Conservation (phyloP, 2,797 vertebrate genomes). For the Prunella strophiata region DNA sequence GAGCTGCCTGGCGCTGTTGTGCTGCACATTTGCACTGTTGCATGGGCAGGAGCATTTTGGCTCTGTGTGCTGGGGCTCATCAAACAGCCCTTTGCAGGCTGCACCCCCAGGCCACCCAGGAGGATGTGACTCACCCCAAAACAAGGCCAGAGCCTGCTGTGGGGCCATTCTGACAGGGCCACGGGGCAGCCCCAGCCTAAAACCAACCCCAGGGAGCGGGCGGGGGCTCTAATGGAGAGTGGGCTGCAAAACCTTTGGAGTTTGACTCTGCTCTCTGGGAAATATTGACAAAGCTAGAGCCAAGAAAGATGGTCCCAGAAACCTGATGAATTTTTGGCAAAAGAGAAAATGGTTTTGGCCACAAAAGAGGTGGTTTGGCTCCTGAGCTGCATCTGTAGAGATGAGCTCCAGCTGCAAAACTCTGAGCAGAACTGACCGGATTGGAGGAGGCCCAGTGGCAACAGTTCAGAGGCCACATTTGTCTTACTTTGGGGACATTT, state of each 20-base stretch:
- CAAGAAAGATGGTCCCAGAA: neutral
- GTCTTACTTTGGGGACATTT: neutral
- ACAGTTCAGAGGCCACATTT: neutral
- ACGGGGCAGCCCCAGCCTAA: neutral
- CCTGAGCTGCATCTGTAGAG: neutral
- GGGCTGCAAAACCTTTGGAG: neutral
- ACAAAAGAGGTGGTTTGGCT: neutral
- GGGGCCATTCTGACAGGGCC: neutral
- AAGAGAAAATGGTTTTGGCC: neutral
- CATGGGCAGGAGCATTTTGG: fast-evolving
- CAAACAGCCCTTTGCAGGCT: neutral
- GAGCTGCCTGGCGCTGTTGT: fast-evolving
- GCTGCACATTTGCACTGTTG: fast-evolving
- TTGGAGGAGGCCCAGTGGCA: neutral
- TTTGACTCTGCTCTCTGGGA: neutral
- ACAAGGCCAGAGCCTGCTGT: neutral
- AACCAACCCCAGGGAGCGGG: neutral
- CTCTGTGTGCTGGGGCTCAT: neutral
- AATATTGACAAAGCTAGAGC: neutral
- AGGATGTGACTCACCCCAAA: neutral
- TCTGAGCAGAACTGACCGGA: neutral
- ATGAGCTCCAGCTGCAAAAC: neutral
- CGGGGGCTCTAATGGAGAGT: fast-evolving
- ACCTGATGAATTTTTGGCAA: neutral
- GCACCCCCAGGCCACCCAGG: neutral